Conservation (phyloP, 2,113 vertebrate species). For the Percopsis transmontana region DNA sequence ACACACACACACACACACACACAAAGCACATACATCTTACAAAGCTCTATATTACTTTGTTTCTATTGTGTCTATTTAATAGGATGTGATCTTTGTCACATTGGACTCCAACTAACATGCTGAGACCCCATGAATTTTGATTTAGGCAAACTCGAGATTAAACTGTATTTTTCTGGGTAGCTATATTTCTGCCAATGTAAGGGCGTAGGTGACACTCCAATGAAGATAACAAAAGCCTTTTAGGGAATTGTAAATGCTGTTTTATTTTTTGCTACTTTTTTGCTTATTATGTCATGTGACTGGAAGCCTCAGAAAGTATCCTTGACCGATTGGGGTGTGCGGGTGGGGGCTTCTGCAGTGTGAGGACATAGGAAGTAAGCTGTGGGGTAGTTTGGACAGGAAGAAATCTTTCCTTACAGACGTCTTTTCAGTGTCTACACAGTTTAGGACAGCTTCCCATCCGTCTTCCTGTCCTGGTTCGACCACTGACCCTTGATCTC, state of each 20-base stretch:
- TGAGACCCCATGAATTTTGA: too few relatives aligned
- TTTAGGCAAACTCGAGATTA: slow-evolving; percentile 21
- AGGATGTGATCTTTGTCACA: too few relatives aligned
- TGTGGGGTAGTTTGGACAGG: slow-evolving; percentile 58
- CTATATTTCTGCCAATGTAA: too few relatives aligned
- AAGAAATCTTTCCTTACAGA: slow-evolving; percentile 68
- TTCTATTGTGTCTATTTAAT: too few relatives aligned
- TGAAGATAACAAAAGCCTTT: too few relatives aligned
- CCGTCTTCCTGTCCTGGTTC: slow-evolving; percentile 28
- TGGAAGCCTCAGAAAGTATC: slow-evolving; percentile 14
- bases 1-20: slow-evolving; percentile 13
- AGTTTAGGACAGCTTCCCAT: slow-evolving; percentile 25
- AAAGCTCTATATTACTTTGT: slow-evolving; percentile 4
- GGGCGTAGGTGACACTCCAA: too few relatives aligned
- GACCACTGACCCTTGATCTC: slow-evolving; percentile 36
- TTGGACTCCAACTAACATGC: slow-evolving; percentile 16
- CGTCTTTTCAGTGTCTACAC: slow-evolving; percentile 30
- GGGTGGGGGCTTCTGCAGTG: slow-evolving; percentile 20
- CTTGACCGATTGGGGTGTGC: slow-evolving; percentile 15
- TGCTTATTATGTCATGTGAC: slow-evolving; percentile 10
- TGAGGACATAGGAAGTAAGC: slow-evolving; percentile 62
- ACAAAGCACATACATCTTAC: not conserved
- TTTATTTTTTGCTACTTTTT: too few relatives aligned
- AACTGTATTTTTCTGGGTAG: slow-evolving; percentile 34
- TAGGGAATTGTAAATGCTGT: too few relatives aligned